Percentiles rank a stretch among this genome's conserved stretches.
phyloP scores from a whole-genome alignment of 2,888 invertebrate genomes.

The Plutella xylostella region DNA sequence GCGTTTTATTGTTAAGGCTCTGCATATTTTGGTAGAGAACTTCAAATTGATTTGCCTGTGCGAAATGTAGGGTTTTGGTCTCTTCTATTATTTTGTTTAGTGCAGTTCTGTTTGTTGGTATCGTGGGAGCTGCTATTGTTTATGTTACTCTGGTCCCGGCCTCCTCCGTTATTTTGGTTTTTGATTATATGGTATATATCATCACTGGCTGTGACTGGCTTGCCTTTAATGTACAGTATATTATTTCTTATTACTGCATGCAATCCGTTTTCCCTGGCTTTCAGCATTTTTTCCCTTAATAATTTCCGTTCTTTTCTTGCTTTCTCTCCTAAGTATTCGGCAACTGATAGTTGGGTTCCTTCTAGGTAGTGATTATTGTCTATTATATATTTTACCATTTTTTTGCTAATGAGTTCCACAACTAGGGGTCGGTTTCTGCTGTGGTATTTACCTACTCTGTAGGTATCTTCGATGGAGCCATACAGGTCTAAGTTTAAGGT shows the following conservation, averaged over 20 bases:
- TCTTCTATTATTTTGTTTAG: not conserved
- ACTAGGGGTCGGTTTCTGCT: not conserved
- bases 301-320: not conserved
- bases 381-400: not conserved
- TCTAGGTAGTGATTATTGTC: not conserved
- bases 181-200: not conserved
- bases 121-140: not conserved
- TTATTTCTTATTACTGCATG: not conserved
- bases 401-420: conserved; percentile 1
- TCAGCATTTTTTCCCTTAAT: not conserved
- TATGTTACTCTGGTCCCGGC: not conserved
- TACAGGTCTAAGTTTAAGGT: not conserved
- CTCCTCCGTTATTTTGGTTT: too few relatives aligned
- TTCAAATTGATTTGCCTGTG: not conserved
- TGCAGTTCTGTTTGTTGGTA: not conserved
- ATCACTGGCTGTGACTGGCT: not conserved
- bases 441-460: conserved; percentile 1
- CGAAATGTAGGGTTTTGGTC: not conserved
- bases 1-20: not conserved
- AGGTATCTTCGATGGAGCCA: not conserved
- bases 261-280: not conserved
- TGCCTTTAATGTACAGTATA: conserved; percentile 1
- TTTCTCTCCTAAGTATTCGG: not conserved
- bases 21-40: not conserved
- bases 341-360: too few relatives aligned